Evolutionary conservation across 2,797 vertebrate genomes (phyloP).

Genomic region (Pampus argenteus): DNA sequence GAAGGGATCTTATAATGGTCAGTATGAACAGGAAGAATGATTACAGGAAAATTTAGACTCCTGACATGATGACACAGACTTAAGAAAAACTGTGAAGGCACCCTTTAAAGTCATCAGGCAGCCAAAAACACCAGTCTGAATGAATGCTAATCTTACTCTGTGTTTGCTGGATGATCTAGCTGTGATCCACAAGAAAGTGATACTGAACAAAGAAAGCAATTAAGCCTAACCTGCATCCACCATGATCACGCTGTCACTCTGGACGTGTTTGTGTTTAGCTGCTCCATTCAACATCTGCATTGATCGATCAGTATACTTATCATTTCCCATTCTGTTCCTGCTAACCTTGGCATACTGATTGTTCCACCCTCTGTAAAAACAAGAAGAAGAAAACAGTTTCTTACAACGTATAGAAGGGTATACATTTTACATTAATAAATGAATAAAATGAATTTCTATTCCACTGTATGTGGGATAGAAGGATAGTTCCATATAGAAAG

Average conservation of each 20-base stretch:
- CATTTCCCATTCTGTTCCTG: conserved; percentile 81
- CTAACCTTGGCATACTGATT: conserved; percentile 82
- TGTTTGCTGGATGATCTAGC: no score
- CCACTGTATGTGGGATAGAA: not conserved
- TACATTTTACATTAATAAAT: not conserved
- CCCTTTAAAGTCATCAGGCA: no score
- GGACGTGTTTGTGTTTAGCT: conserved; percentile 86
- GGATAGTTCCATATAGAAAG: not conserved
- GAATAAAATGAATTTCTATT: not conserved
- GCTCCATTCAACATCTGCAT: conserved; percentile 88
- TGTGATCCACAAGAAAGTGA: no score
- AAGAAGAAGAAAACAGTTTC: conserved; percentile 7
- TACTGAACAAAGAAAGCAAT: not conserved
- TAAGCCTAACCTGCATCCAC: conserved; percentile 85
- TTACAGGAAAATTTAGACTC: no score
- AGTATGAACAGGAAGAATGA: no score
- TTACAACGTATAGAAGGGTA: not conserved
- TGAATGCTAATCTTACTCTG: no score
- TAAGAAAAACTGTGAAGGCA: no score
- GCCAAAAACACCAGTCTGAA: no score
- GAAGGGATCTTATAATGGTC: no score
- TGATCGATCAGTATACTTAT: conserved; percentile 83
- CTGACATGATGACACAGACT: no score
- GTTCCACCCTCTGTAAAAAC: conserved; percentile 81
- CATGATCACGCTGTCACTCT: conserved; percentile 80